phyloP scores from a whole-genome alignment of 2,797 vertebrate genomes.

The Clarias pachynema region DNA sequence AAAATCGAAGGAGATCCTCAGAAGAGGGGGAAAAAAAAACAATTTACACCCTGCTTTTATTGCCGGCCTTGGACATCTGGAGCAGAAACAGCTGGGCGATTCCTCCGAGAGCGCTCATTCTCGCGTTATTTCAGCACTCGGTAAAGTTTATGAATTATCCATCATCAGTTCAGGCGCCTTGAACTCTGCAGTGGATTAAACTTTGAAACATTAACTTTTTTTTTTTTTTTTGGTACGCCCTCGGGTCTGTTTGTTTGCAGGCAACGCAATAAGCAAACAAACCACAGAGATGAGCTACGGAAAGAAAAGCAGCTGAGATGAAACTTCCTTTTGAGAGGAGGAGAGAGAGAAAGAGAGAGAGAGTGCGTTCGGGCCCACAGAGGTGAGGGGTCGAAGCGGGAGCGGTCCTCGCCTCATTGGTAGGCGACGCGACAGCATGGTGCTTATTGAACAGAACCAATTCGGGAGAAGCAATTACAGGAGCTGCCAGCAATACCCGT shows the following conservation, averaged over 20 bases:
- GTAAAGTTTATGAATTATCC: slow-evolving; percentile 47
- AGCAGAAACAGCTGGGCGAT: slow-evolving; percentile 47
- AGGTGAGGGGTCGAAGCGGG: slow-evolving; percentile 44
- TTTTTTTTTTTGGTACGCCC: neutral
- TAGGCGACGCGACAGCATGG: slow-evolving; percentile 52
- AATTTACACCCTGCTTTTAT: slow-evolving; percentile 43
- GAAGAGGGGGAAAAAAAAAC: slow-evolving; percentile 19
- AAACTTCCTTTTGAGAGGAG: slow-evolving; percentile 24
- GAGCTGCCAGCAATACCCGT: slow-evolving; percentile 55
- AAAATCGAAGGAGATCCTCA: slow-evolving; percentile 30
- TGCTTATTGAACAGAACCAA: slow-evolving; percentile 59
- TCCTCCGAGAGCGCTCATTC: slow-evolving; percentile 40
- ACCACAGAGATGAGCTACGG: neutral
- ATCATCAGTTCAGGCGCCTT: slow-evolving; percentile 34
- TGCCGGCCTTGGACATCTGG: slow-evolving; percentile 48
- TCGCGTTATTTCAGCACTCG: slow-evolving; percentile 37
- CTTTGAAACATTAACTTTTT: neutral
- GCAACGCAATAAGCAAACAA: slow-evolving; percentile 10
- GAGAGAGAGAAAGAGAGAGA: neutral
- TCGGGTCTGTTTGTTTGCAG: slow-evolving; percentile 29
- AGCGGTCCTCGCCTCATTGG: slow-evolving; percentile 51
- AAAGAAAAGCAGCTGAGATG: neutral
- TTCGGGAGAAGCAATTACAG: slow-evolving; percentile 62
- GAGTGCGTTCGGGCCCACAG: slow-evolving; percentile 26
- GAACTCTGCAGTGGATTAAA: slow-evolving; percentile 36